phyloP scores from a whole-genome alignment of 2,797 vertebrate genomes.

The Graptemys geographica region DNA sequence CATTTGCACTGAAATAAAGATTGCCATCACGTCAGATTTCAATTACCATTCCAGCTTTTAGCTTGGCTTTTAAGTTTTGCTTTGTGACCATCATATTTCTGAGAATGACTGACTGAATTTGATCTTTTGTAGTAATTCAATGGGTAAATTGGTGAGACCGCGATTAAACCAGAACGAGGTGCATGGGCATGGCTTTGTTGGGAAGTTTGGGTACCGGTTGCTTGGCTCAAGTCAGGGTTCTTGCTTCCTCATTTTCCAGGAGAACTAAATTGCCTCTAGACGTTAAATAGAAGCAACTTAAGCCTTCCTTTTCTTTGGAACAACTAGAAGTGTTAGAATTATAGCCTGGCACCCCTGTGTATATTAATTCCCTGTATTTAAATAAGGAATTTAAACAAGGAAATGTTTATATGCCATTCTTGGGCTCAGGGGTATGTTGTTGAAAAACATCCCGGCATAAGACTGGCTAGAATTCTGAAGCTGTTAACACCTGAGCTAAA shows the following conservation, averaged over 20 bases:
- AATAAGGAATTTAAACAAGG: not conserved
- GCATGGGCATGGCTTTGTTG: not conserved
- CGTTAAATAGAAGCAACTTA: not conserved
- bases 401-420: not conserved
- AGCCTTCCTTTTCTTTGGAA: not conserved
- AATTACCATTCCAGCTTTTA: not conserved
- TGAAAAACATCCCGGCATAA: not conserved
- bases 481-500: not conserved
- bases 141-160: not conserved
- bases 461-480: not conserved
- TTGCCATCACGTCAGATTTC: not conserved
- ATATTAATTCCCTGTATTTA: not conserved
- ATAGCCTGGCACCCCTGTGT: not conserved
- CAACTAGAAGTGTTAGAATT: not conserved
- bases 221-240: not conserved
- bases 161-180: not conserved
- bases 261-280: not conserved
- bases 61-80: not conserved
- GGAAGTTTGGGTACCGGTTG: not conserved
- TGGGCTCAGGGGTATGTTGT: not conserved
- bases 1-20: rapidly evolving
- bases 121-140: not conserved
- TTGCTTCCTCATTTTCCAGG: not conserved
- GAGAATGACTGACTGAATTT: not conserved
- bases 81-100: not conserved